A percentile compares a stretch with the other conserved stretches of the same genome.
phyloP scores from a whole-genome alignment of 2,797 vertebrate species.

The Rhabdophis nuchalis region DNA sequence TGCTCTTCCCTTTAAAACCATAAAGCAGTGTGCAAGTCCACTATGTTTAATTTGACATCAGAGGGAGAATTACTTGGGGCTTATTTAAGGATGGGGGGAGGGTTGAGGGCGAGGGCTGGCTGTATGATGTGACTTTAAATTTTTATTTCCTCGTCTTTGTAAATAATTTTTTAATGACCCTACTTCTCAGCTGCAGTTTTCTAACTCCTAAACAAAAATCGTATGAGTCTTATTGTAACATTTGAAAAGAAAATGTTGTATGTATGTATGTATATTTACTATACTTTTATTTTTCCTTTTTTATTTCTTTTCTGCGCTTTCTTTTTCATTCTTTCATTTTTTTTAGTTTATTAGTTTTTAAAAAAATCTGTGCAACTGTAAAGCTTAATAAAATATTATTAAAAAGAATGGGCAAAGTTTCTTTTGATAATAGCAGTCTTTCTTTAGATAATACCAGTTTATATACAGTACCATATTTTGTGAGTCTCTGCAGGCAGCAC shows the following conservation, averaged over 20 bases:
- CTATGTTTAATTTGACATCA: constrained; percentile 88
- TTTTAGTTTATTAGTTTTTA: background rate
- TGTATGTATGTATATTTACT: too few species aligned
- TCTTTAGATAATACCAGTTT: background rate
- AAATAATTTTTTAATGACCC: constrained; percentile 92
- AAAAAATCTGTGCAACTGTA: background rate
- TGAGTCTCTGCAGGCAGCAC: background rate
- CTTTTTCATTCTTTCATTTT: background rate
- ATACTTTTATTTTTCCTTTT: background rate
- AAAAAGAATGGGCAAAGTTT: background rate
- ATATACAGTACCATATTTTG: background rate
- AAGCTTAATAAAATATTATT: background rate
- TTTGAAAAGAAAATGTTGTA: constrained; percentile 97
- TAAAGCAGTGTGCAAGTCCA: constrained; percentile 86
- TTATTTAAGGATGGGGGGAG: constrained; percentile 47
- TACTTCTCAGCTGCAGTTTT: constrained; percentile 89
- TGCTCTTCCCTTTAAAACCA: constrained; percentile 68
- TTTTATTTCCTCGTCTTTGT: constrained; percentile 85
- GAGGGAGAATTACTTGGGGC: constrained; percentile 67
- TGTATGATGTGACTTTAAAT: constrained; percentile 87
- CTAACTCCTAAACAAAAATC: constrained; percentile 88
- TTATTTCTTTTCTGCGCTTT: background rate
- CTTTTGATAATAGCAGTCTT: background rate
- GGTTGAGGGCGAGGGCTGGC: constrained; percentile 61
- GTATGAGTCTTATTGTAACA: constrained; percentile 95